Base-by-base conservation (phyloP, 2,797 vertebrate species). In the Bryconaethiops microstoma region DNA sequence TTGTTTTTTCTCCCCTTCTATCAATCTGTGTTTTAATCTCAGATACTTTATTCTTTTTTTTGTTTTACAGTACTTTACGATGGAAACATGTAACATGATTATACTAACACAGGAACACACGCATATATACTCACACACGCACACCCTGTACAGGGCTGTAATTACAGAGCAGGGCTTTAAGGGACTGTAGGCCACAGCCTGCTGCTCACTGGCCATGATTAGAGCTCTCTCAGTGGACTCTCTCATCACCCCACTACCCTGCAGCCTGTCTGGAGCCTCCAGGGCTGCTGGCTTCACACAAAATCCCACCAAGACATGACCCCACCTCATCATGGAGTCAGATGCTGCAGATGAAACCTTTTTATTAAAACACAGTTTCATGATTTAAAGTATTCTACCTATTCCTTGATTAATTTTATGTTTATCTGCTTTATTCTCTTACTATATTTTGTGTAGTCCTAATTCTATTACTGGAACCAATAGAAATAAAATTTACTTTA, bases 81-180 rank as follows among this genome's bases (percentile, higher is more conserved):
- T 12, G 3, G n/a, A 7, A 60, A 62, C 17, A 29, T 48, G 21
- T 64, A 52, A 54, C 35, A 80, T 48, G 60, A 63, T 23, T 48
- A 76, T 45, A 76, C 29, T 52, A 39, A 72, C 21, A 71, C 35
- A 39, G 12, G 17, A 19, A 19, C 62, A 67, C 64, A 70, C 39
- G 29, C 52, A 77, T 2, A 6, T 25, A 55, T 25, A 71, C 39
- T 42, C 67, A 48, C 65, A 25, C 35, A 45, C 59, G 25, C 78
- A 78, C 78, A 76, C 62, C 64, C 48, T 23, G 21, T 78, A 19
- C 29, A 70, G 59, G 71, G 79, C 57, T 78, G 52, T 87, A 87
- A 88, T 89, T 86, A 86, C 12, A 71, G 74, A 65, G 59, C 76
- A 70, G 55, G 77, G 74, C 68, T 82, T 82, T 71, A 73, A 48